Evolutionary conservation across 1,140 invertebrate species (phyloP).

Genomic region (Mycetomoellerius zeteki): DNA sequence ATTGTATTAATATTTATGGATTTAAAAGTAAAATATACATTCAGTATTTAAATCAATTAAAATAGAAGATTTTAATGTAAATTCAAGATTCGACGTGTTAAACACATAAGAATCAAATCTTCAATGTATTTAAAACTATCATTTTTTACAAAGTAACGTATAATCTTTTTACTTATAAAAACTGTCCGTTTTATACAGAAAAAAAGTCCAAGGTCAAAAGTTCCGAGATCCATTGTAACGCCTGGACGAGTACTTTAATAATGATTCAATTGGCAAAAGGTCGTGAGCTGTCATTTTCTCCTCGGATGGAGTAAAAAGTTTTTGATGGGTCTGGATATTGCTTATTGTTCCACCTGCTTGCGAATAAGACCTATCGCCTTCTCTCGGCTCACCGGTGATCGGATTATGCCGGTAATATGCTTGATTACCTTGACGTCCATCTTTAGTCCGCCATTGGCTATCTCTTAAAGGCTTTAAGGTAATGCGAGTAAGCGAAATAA

Average conservation of each 20-base stretch:
- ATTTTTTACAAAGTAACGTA: not conserved
- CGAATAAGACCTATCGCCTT: constrained; percentile 37
- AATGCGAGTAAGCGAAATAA: constrained; percentile 16
- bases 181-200: not conserved
- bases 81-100: too few species aligned
- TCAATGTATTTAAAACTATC: not conserved
- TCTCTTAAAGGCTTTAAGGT: constrained; percentile 10
- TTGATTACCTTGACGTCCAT: constrained; percentile 44
- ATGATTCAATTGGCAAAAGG: constrained; percentile 64
- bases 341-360: constrained; percentile 6
- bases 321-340: constrained; percentile 42
- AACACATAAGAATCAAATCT: not conserved
- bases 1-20: constrained; percentile 3
- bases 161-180: not conserved
- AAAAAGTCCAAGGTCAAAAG: not conserved
- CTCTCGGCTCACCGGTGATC: constrained; percentile 7
- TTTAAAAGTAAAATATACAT: not conserved
- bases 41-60: constrained; percentile 6
- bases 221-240: constrained; percentile 30
- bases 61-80: not conserved
- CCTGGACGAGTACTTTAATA: constrained; percentile 4
- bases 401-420: constrained; percentile 39
- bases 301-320: constrained; percentile 16
- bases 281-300: constrained; percentile 66
- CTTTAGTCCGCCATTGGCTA: not conserved